Evolutionary conservation across 2,797 vertebrate genomes (phyloP).

Genomic region (Odontamblyopus rebecca): DNA sequence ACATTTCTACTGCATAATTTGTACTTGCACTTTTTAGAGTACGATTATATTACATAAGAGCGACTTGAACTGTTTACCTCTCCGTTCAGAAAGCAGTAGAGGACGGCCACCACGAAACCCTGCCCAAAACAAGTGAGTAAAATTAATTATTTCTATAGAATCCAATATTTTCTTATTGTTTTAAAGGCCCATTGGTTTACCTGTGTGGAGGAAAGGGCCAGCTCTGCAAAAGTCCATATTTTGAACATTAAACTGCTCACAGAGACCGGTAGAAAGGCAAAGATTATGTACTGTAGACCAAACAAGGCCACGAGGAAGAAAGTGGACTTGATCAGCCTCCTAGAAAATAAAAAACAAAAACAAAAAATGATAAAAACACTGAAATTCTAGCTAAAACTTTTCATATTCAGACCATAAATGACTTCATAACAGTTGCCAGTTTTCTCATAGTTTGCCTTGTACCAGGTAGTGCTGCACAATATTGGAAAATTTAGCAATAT

Average conservation of each 20-base stretch:
- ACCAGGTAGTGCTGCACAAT: no score
- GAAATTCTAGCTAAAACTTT: no score
- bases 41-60: background rate
- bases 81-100: slow-evolving; percentile 94
- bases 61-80: slow-evolving; percentile 69
- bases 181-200: slow-evolving; percentile 58
- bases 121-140: slow-evolving; percentile 41
- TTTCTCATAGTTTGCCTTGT: no score
- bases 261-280: slow-evolving; percentile 86
- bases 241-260: slow-evolving; percentile 77
- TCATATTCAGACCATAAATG: no score
- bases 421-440: no score
- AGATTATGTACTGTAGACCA: slow-evolving; percentile 90
- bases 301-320: slow-evolving; percentile 92
- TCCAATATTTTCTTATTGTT: background rate
- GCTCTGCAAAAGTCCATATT: slow-evolving; percentile 85
- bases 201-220: slow-evolving; percentile 93
- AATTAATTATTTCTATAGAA: no score
- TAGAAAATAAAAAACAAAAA: slow-evolving; percentile 41
- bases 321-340: slow-evolving; percentile 91
- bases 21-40: background rate
- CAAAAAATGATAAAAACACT: background rate
- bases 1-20: background rate
- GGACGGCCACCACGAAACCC: slow-evolving; percentile 91
- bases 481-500: no score